phyloP scores from a whole-genome alignment of 2,797 vertebrate species.

The Sternarchorhynchus goeldii region DNA sequence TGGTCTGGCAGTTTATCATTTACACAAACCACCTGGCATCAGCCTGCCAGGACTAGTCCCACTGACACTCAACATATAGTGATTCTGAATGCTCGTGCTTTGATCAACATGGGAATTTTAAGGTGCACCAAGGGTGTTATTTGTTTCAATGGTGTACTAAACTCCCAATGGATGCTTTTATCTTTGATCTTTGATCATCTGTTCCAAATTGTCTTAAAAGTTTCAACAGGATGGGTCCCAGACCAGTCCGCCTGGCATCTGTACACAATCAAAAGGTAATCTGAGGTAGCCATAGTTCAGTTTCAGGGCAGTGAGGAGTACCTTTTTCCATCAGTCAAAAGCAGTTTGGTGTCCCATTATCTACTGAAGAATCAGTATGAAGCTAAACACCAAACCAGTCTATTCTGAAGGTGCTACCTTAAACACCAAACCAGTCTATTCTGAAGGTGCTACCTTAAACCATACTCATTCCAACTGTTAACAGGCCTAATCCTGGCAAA shows the following conservation, averaged over 20 bases:
- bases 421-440: neutral
- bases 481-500: no score
- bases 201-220: conserved; percentile 41
- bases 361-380: conserved; percentile 16
- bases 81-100: neutral
- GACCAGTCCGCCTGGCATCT: conserved; percentile 44
- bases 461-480: no score
- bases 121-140: conserved; percentile 15
- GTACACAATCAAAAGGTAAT: conserved; percentile 46
- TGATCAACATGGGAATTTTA: conserved; percentile 28
- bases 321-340: conserved; percentile 40
- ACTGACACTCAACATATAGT: no score
- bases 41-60: no score
- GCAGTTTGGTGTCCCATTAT: conserved; percentile 31
- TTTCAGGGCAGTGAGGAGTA: conserved; percentile 33
- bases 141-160: conserved; percentile 18
- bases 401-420: neutral
- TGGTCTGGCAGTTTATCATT: no score
- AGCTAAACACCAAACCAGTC: neutral
- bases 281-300: conserved; percentile 47
- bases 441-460: no score
- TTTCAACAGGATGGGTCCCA: conserved; percentile 39
- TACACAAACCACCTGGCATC: no score
- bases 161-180: conserved; percentile 34
- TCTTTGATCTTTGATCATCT: conserved; percentile 45